Percentiles rank a stretch among this genome's conserved stretches.
Conservation (phyloP, 1,140 invertebrate species). For the Hydropsyche tenuis region DNA sequence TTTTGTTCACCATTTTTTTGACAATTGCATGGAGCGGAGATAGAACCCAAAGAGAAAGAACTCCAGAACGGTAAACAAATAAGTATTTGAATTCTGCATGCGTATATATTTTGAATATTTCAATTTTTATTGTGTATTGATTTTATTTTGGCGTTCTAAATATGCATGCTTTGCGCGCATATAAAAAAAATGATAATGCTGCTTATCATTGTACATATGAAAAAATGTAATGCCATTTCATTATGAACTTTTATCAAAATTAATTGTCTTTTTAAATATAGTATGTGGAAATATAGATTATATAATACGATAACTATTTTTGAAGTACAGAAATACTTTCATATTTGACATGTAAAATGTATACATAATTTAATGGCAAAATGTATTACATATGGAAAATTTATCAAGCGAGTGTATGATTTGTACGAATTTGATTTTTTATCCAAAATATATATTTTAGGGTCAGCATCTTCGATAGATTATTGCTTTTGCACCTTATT, state of each 20-base stretch:
- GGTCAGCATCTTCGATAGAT: slow-evolving; percentile 56
- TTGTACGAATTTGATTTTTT: no score
- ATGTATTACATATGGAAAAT: no score
- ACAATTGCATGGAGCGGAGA: slow-evolving; percentile 67
- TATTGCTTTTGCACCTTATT: slow-evolving; percentile 60
- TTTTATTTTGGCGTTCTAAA: background rate
- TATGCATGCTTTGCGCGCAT: background rate
- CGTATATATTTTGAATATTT: background rate
- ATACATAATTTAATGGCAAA: no score
- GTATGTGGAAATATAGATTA: no score
- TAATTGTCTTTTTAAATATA: no score
- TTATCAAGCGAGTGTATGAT: no score
- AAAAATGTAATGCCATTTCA: no score
- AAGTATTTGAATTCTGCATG: background rate
- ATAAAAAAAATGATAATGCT: slow-evolving; percentile 1
- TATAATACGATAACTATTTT: no score
- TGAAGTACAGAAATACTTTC: no score
- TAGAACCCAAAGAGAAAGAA: slow-evolving; percentile 55
- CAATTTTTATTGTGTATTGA: background rate
- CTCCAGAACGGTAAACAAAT: slow-evolving; percentile 18
- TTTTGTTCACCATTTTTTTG: slow-evolving; percentile 68
- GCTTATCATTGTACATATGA: no score
- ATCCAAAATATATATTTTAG: slow-evolving; percentile 50
- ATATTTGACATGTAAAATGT: no score
- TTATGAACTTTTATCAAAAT: no score